Evolutionary conservation across 2,113 vertebrate species (phyloP), one percentile per base, ranked within the genome.

Genomic region (Indicator indicator): DNA sequence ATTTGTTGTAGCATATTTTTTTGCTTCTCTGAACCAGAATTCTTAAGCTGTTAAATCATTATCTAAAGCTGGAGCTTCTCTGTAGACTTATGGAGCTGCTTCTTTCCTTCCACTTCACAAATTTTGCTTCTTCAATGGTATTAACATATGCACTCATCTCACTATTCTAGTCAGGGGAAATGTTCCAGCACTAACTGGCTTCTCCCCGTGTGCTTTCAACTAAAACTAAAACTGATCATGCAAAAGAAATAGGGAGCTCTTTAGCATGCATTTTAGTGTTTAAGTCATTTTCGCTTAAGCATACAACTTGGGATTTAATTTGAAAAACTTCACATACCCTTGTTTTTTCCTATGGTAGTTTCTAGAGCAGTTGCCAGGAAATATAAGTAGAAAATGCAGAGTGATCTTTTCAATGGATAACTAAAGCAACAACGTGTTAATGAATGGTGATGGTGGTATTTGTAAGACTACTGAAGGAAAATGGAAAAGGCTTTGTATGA

Each of bases 101-200:
- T 26, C 72, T 94, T 94, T 70, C 23, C 82, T 95, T 96, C 82
- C 71, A 73, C 85, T 94, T 93, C 90, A 93, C 64, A 58, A 76
- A 85, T 65, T 88, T 85, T 85, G 26, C 46, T 8, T 83, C 46
- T 91, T 93, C 75, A 36, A 1, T 8, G 18, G 15, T 83, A 91
- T 91, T 93, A 95, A 83, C 68, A 76, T 79, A 89, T 19, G 16
- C 85, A 63, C 55, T 79, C n/a, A 70, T 75, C 59, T 89, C 0
- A 0, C 67, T 88, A 2, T 89, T 89, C 83, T 46, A 86, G 82
- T 62, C 63, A 69, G 68, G 75, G 68, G 55, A 68, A 90, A 89
- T 88, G 82, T 95, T 89, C 60, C 94, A 82, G 46, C 50, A 65
- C 88, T 92, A 95, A 92, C 80, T 65, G 9, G 72, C 58, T 84